Base-by-base conservation (phyloP, 2,797 vertebrate species). In the Tiaroga cobitis region DNA sequence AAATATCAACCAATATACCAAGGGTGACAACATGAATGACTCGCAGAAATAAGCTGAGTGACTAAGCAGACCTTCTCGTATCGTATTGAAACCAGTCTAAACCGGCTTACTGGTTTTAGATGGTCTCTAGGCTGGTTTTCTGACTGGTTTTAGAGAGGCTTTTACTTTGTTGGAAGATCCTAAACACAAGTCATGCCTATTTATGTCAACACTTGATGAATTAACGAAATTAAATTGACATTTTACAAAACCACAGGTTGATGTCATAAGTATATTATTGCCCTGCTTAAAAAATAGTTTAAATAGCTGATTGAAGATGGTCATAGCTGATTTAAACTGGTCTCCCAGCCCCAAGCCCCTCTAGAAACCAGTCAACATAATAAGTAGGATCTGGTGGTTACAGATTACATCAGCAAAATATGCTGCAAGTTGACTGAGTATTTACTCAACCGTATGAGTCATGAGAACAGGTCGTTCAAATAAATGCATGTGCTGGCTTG, bases 401-500 rank as follows among this genome's bases (percentile, higher is more conserved):
- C 49, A n/a, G 54, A 43, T 41, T 73, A 32, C 26, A 67, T 63
- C 26, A 46, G 54, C 54, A 73, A 74, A 74, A 63, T 11, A 63
- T 82, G 26, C 5, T 73, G 19, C 18, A 82, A n/a, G 18, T 16
- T 74, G 16, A 73, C 19, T 34, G 10, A 61, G 3, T 26, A 51
- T 46, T 80, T 37, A 26, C 19, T n/a, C 24, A 41, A 63, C 16
- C 18, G 9, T 21, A n/a, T 32, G 26, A 70, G 34, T 43, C 32
- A 34, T 77, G 43, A 29, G 61, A 83, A 77, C 21, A 83, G 61
- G 10, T 83, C n/a, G 37, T 41, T 39, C 15, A 61, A 61, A 19
- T 24, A 65, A 29, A 63, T 3, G 15, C 7, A 24, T n/a, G 56
- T 37, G 81, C 11, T 70, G 0, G 2, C 19, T 24, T 63, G 24